Evolutionary conservation across 2,113 vertebrate genomes (phyloP).

Genomic region (Uropsilus gracilis): DNA sequence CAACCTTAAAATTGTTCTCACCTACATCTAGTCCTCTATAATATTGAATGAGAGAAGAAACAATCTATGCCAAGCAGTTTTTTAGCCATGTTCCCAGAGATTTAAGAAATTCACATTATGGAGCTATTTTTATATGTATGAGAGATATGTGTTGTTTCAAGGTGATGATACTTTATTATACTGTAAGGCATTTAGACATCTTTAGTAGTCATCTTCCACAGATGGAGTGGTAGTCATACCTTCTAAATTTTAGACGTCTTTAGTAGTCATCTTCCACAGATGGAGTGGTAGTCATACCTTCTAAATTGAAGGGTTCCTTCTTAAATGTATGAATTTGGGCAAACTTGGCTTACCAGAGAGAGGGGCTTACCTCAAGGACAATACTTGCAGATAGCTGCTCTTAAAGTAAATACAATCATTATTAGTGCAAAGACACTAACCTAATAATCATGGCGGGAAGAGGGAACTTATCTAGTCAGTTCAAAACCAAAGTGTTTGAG

Average conservation of each 20-base stretch:
- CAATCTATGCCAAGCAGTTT: not conserved
- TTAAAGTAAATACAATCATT: not conserved
- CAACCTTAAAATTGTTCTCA: not conserved
- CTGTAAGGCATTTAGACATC: not conserved
- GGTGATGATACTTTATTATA: not conserved
- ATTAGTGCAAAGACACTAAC: not conserved
- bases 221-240: too few relatives aligned
- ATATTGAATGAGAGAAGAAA: not conserved
- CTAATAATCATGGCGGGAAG: not conserved
- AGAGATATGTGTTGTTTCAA: not conserved
- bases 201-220: not conserved
- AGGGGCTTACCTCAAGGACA: not conserved
- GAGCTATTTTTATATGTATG: not conserved
- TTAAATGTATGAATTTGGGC: not conserved
- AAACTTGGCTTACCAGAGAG: not conserved
- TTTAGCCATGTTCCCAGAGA: not conserved
- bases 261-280: not conserved
- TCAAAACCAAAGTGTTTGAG: constrained; percentile 83
- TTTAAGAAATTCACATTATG: not conserved
- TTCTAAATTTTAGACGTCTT: not conserved
- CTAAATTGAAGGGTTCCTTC: not conserved
- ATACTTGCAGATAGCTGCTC: not conserved
- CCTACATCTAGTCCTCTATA: not conserved
- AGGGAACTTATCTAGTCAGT: constrained; percentile 44
- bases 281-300: too few relatives aligned